Evolutionary conservation across 2,113 vertebrate species (phyloP).

Genomic region (Pseudorasbora parva): DNA sequence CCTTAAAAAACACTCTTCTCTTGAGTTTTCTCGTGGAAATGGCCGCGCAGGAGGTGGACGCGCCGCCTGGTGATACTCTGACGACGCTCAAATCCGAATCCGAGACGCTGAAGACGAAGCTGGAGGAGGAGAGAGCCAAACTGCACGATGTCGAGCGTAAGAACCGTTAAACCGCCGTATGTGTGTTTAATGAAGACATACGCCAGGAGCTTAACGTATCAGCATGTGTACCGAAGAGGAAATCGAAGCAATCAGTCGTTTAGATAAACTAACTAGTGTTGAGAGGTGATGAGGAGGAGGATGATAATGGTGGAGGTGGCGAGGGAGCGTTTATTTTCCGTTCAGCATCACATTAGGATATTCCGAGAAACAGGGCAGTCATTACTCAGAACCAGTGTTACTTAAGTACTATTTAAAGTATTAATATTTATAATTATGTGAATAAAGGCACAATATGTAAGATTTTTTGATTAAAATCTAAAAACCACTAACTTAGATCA

Average conservation of each 20-base stretch:
- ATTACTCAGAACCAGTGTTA: not conserved
- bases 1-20: not conserved
- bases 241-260: not conserved
- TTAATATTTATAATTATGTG: not conserved
- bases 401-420: not conserved
- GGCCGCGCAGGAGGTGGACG: slow-evolving; percentile 88
- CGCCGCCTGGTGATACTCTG: slow-evolving; percentile 89
- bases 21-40: slow-evolving; percentile 78
- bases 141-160: slow-evolving; percentile 98
- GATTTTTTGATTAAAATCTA: no score
- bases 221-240: not conserved
- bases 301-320: not conserved
- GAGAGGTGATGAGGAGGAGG: not conserved
- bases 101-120: slow-evolving; percentile 91
- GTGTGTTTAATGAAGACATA: slow-evolving; percentile 25
- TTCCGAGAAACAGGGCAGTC: not conserved
- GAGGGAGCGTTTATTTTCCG: not conserved
- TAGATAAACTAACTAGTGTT: not conserved
- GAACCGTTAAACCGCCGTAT: slow-evolving; percentile 62
- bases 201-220: not conserved
- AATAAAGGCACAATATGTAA: no score
- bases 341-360: not conserved
- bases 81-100: slow-evolving; percentile 90
- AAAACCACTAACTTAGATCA: no score
- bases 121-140: slow-evolving; percentile 97